Evolutionary conservation across 2,888 invertebrate species (phyloP).

Genomic region (Hirtodrosophila confusa): DNA sequence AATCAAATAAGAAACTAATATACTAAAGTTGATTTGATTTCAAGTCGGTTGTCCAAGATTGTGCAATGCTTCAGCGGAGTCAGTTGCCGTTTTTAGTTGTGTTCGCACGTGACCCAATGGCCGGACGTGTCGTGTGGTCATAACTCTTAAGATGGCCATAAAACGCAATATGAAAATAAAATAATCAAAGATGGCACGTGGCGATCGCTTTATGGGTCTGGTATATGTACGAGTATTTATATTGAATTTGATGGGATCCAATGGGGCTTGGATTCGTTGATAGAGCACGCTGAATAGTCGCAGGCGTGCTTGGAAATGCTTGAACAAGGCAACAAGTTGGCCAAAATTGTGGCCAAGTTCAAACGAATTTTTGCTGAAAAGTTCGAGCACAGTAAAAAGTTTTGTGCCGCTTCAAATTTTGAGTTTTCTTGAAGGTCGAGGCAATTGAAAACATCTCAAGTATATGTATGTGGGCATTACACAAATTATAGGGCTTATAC

Average conservation of each 20-base stretch:
- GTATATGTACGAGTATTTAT: slow-evolving; percentile 22
- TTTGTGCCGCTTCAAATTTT: slow-evolving; percentile 11
- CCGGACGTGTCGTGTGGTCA: slow-evolving; percentile 9
- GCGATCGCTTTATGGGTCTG: slow-evolving; percentile 31
- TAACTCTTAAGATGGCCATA: slow-evolving; percentile 9
- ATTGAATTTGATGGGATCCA: slow-evolving; percentile 56
- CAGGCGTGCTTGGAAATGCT: slow-evolving; percentile 20
- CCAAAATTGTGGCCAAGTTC: slow-evolving; percentile 15
- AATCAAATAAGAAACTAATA: slow-evolving; percentile 1
- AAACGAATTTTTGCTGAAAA: not conserved
- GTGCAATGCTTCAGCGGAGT: not conserved
- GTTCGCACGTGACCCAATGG: slow-evolving; percentile 42
- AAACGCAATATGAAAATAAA: slow-evolving; percentile 26
- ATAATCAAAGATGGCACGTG: slow-evolving; percentile 16
- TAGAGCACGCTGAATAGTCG: slow-evolving; percentile 40
- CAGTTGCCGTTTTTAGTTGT: slow-evolving; percentile 16
- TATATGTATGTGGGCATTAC: slow-evolving; percentile 1
- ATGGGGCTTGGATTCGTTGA: slow-evolving; percentile 45
- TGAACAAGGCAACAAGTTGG: slow-evolving; percentile 37
- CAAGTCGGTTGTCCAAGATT: not conserved
- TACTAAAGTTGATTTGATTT: slow-evolving; percentile 3
- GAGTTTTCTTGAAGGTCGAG: not conserved
- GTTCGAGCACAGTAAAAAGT: slow-evolving; percentile 3
- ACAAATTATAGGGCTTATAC: not conserved
- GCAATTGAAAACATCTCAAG: slow-evolving; percentile 17